Percentiles rank a stretch among this genome's conserved stretches.
phyloP scores from a whole-genome alignment of 2,113 vertebrate genomes.

The Oriolus oriolus region DNA sequence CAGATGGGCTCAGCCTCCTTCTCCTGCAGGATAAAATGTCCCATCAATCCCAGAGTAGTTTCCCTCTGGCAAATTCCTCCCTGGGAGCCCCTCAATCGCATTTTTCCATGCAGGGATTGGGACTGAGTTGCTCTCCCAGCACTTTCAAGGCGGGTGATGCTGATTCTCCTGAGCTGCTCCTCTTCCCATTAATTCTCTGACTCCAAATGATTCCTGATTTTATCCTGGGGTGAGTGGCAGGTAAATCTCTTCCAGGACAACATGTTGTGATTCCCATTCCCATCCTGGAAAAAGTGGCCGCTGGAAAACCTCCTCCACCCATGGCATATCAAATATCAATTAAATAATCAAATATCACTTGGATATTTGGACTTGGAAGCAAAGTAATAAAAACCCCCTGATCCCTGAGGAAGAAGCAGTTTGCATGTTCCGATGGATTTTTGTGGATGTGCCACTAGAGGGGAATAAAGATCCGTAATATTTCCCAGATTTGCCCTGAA shows the following conservation, averaged over 20 bases:
- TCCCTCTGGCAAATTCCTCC: not conserved
- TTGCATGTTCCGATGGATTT: not conserved
- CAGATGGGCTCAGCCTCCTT: not conserved
- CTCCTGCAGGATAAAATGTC: not conserved
- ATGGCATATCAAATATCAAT: not conserved
- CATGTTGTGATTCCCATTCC: accelerated
- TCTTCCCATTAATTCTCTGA: not conserved
- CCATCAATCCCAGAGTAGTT: accelerated
- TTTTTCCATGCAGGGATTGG: accelerated
- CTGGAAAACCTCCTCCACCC: not conserved
- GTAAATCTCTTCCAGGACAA: not conserved
- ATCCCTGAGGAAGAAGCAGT: not conserved
- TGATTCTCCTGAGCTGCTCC: not conserved
- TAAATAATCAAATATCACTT: not conserved
- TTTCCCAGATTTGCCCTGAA: not conserved
- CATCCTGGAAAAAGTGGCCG: not conserved
- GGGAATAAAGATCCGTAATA: slow-evolving; percentile 18
- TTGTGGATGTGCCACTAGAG: slow-evolving; percentile 19
- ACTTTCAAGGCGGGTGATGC: not conserved
- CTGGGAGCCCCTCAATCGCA: not conserved
- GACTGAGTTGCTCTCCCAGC: not conserved
- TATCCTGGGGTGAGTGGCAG: not conserved
- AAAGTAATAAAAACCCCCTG: not conserved
- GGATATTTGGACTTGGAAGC: not conserved
- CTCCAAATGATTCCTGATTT: not conserved